phyloP scores from a whole-genome alignment of 2,113 vertebrate species.

The Sus scrofa region T2T-Sscrofa CM000820.6:133284501-133285000 shows the following conservation, averaged over 20 bases:
- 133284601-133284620: no score
- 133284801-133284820: neutral
- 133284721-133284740: neutral
- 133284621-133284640: no score
- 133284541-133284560: no score
- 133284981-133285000: constrained; percentile 98
- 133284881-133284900: constrained; percentile 85
- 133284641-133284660: no score
- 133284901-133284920: constrained; percentile 95
- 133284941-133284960: constrained; percentile 94
- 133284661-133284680: neutral
- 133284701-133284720: neutral
- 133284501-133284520: no score
- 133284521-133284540: no score
- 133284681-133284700: neutral
- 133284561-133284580: no score
- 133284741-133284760: neutral
- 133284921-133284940: constrained; percentile 94
- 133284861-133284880: fast-evolving
- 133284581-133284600: no score
- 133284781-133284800: fast-evolving
- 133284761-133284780: neutral
- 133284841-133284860: fast-evolving
- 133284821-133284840: neutral
- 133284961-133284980: constrained; percentile 96